These are phyloP conservation scores for Myoxocephalus aenaeus DNA, from an alignment of 2,797 vertebrate species.

Conservation along the genomic window DNA sequence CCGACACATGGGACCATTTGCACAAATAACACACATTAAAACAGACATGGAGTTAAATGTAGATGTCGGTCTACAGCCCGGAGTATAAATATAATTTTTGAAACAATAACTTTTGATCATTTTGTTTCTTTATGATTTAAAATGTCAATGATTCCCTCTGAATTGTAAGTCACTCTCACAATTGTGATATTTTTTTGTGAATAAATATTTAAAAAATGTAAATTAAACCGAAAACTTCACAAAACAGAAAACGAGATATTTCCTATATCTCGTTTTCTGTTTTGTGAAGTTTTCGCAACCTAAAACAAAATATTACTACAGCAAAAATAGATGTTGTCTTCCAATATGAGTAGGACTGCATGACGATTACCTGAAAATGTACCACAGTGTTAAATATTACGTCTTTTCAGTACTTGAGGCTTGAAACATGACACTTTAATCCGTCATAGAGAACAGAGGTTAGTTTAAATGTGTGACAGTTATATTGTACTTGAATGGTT, in stretches of 20 bases:
- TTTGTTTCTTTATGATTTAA: constrained; percentile 6
- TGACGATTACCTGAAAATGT: background rate
- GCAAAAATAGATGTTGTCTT: background rate
- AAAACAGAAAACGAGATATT: background rate
- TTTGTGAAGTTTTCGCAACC: too few relatives aligned
- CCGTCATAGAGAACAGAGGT: background rate
- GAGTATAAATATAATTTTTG: constrained; percentile 2
- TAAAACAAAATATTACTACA: background rate
- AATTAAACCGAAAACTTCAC: background rate
- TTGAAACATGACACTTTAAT: constrained; percentile 4
- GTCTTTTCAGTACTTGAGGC: background rate
- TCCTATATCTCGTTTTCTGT: too few relatives aligned
- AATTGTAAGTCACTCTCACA: background rate
- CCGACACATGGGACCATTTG: background rate
- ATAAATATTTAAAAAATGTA: background rate
- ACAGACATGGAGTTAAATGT: background rate
- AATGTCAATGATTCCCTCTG: constrained; percentile 3
- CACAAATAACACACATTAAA: constrained; percentile 15
- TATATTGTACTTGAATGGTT: background rate
- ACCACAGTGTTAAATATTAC: background rate
- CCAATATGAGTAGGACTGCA: background rate
- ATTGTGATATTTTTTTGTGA: background rate
- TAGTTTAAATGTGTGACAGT: background rate
- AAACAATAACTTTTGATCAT: background rate
- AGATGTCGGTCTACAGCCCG: background rate